A percentile compares a stretch with the other conserved stretches of the same genome.
phyloP scores from a whole-genome alignment of 2,888 invertebrate genomes.

The Drosophila atroscutellata region DNA sequence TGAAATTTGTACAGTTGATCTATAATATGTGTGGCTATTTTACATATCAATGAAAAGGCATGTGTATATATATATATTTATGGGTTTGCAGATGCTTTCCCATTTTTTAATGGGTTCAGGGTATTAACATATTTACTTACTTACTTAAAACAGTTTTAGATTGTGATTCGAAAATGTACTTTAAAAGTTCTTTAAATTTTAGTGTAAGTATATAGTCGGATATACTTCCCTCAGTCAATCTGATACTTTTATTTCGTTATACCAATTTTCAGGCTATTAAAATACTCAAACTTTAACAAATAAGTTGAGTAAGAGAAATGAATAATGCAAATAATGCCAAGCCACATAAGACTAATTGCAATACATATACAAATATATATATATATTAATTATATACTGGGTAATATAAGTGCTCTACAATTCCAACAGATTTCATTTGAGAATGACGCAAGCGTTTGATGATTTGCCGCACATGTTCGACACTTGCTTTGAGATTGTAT shows the following conservation, averaged over 20 bases:
- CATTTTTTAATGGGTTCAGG: too few relatives aligned
- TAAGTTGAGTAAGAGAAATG: neutral
- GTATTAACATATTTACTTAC: neutral
- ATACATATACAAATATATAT: neutral
- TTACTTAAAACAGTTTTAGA: too few relatives aligned
- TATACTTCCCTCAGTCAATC: too few relatives aligned
- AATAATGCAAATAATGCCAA: neutral
- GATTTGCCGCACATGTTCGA: conserved; percentile 17
- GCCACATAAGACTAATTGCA: neutral
- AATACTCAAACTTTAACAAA: neutral
- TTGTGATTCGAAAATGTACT: too few relatives aligned
- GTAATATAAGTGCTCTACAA: neutral
- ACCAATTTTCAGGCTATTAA: neutral
- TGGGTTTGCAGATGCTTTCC: too few relatives aligned
- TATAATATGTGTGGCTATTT: neutral
- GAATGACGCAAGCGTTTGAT: conserved; percentile 49
- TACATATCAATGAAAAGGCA: too few relatives aligned
- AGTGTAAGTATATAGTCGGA: neutral
- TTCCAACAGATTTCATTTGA: conserved; percentile 7
- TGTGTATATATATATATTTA: too few relatives aligned
- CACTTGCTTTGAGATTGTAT: conserved; percentile 41
- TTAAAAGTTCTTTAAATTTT: neutral
- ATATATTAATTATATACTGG: neutral
- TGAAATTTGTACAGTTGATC: neutral
- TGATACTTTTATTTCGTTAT: neutral